Conservation (phyloP, 2,888 invertebrate species). For the Pseudococcus viburni region DNA sequence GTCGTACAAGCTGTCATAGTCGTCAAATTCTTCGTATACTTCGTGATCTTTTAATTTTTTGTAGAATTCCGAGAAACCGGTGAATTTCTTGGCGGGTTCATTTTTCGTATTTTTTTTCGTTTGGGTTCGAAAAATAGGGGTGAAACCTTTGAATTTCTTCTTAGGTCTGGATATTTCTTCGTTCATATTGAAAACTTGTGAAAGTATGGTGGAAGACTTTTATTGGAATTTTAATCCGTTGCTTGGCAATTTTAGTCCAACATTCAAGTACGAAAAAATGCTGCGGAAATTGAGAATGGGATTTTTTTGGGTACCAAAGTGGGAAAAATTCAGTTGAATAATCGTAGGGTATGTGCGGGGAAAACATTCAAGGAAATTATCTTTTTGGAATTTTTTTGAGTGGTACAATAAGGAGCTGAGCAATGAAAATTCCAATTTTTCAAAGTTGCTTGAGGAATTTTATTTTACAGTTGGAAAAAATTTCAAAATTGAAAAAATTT, state of each 20-base stretch:
- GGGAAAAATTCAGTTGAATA: too few species aligned
- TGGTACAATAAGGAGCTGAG: too few species aligned
- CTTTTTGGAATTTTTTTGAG: too few species aligned
- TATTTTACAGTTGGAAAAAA: too few species aligned
- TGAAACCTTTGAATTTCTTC: slow-evolving; percentile 42
- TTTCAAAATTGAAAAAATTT: too few species aligned
- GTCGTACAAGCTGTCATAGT: not conserved
- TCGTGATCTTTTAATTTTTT: slow-evolving; percentile 36
- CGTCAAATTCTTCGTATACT: not conserved
- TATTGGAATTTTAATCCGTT: not conserved
- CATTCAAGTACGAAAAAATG: too few species aligned
- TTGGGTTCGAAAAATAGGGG: not conserved
- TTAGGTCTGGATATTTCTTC: not conserved
- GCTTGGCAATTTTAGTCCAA: not conserved
- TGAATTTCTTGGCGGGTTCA: not conserved
- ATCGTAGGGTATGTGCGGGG: too few species aligned
- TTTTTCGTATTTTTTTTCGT: slow-evolving; percentile 16
- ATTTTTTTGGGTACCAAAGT: too few species aligned
- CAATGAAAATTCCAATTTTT: too few species aligned
- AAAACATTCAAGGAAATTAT: too few species aligned
- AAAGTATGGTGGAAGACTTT: not conserved
- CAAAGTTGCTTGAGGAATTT: too few species aligned
- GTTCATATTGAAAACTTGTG: not conserved
- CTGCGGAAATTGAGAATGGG: too few species aligned
- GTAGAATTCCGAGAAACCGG: slow-evolving; percentile 29